Percentiles rank a stretch among this genome's conserved stretches.
Conservation (phyloP, 2,797 vertebrate genomes). For the Sylvilagus floridanus region DNA sequence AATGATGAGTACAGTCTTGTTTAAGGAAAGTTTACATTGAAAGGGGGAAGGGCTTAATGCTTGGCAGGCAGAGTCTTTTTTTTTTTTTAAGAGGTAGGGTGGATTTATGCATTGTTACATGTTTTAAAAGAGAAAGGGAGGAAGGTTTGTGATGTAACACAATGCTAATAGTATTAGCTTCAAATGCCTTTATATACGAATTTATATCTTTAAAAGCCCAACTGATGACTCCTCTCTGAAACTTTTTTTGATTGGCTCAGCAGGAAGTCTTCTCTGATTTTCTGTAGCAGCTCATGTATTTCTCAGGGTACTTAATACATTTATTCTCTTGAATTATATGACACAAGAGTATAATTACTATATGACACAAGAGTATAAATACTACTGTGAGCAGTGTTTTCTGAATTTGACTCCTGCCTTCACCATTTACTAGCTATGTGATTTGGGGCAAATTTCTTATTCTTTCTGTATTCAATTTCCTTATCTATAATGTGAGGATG, state of each 20-base stretch:
- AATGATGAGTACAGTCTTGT: conserved; percentile 5
- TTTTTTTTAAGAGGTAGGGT: not conserved
- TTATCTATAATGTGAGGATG: not conserved
- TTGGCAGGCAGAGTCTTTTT: not conserved
- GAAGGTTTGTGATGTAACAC: not conserved
- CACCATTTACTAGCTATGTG: not conserved
- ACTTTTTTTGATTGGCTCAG: conserved; percentile 47
- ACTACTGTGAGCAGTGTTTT: not conserved
- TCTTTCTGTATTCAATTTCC: conserved; percentile 1
- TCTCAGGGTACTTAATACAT: not conserved
- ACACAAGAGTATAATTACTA: not conserved
- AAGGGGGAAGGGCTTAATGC: not conserved
- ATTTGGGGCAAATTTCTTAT: not conserved
- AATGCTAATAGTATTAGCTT: not conserved
- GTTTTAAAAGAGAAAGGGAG: not conserved
- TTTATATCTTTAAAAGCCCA: not conserved
- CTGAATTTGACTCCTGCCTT: conserved; percentile 24
- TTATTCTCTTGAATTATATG: not conserved
- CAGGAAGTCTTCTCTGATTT: conserved; percentile 55
- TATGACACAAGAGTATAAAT: not conserved
- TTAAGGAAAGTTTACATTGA: not conserved
- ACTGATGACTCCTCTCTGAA: conserved; percentile 16
- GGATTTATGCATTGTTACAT: conserved; percentile 1
- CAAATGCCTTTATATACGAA: conserved; percentile 2
- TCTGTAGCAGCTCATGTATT: not conserved